Evolutionary conservation across 2,888 invertebrate genomes (phyloP), one percentile per base, ranked within the genome.

Genomic region (Spilosoma lubricipeda): DNA sequence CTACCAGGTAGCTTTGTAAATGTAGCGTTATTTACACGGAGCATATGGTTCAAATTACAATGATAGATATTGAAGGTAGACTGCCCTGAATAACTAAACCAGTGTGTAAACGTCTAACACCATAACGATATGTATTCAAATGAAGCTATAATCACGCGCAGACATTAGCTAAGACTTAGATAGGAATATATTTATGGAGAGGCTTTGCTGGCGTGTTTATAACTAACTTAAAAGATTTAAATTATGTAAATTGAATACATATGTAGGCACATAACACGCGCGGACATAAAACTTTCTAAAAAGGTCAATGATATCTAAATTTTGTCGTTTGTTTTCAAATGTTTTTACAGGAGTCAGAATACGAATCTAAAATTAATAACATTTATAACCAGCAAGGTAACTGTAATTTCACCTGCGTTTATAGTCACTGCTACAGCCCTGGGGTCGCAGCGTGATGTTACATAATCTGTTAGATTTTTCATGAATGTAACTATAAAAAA

Each of bases 41-140:
- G 48, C 42, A 59, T 33, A 27, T n/a, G 13, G 23, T 30, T 71
- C 73, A 70, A 78, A 83, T 83, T 78, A 82, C 78, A 82, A 88
- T 88, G 84, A 86, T 77, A 79, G 64, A 77, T 72, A 81, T 77
- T 75, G 74, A 77, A 84, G 78, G 77, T 79, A 72, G 79, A 82
- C 81, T 81, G 48, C 45, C 42, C 56, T 20, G 63, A n/a, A 48
- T 76, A 63, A 33, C 63, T 75, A 81, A 84, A 81, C 80, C 74
- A 79, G 76, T 82, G 74, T 82, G 84, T 84, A 85, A 86, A 85
- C 82, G 79, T 85, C 87, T 85, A 85, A 87, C 86, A 86, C 82
- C 82, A 82, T 82, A 82, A 80, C 76, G 89, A 90, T 91, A 90
- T 85, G 85, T 87, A 91, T 91, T 90, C 82, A 89, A 92, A 91